Conservation (phyloP, 2,888 invertebrate species). For the Athripsodes cinereus region DNA sequence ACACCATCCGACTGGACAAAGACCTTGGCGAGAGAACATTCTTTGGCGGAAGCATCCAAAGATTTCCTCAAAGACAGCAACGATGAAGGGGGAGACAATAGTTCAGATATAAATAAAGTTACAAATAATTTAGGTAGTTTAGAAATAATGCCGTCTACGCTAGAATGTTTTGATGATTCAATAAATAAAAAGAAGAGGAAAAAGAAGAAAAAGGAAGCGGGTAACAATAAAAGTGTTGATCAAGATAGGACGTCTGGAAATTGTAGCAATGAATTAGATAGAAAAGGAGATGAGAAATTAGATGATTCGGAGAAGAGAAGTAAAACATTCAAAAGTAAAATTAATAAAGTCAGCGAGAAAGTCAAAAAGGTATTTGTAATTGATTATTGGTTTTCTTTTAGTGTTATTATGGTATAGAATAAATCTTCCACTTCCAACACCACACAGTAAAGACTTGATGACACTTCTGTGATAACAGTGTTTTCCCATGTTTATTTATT, state of each 20-base stretch:
- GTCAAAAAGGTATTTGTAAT: conserved; percentile 28
- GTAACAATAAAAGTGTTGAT: conserved; percentile 27
- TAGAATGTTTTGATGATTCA: conserved; percentile 44
- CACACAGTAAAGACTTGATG: too few relatives aligned
- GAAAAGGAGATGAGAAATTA: conserved; percentile 29
- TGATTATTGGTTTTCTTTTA: not conserved
- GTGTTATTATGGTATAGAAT: too few relatives aligned
- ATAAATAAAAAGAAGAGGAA: conserved; percentile 34
- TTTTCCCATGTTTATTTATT: too few relatives aligned
- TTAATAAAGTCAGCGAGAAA: conserved; percentile 13
- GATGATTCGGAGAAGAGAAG: conserved; percentile 10
- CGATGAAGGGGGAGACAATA: too few relatives aligned
- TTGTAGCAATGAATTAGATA: not conserved
- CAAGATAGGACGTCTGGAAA: not conserved
- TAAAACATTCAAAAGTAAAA: conserved; percentile 6
- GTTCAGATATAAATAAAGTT: conserved; percentile 29
- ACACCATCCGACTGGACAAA: conserved; percentile 46
- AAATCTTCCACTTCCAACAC: too few relatives aligned
- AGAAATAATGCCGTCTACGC: conserved; percentile 39
- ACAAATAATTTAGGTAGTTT: conserved; percentile 30
- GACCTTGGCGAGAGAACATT: conserved; percentile 36
- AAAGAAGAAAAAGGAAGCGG: conserved; percentile 33
- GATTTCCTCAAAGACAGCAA: conserved; percentile 23
- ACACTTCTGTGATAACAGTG: too few relatives aligned
- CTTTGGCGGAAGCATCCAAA: conserved; percentile 6